Conservation (phyloP, 2,113 vertebrate species). For the Prunella fulvescens region DNA sequence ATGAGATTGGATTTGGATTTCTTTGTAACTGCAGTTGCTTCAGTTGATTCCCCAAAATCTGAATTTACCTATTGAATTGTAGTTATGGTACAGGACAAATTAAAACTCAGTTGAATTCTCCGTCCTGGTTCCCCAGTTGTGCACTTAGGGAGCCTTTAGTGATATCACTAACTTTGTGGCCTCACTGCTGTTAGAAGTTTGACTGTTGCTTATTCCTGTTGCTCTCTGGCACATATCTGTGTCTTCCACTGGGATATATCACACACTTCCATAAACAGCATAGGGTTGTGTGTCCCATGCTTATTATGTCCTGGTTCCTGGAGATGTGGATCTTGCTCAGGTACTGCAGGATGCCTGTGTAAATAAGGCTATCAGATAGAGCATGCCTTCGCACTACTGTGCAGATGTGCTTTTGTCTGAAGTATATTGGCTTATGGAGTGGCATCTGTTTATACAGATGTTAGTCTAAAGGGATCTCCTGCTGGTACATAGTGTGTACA, state of each 20-base stretch:
- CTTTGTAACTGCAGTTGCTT: neutral
- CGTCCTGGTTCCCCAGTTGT: neutral
- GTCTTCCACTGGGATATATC: neutral
- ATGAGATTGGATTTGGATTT: neutral
- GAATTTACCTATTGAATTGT: neutral
- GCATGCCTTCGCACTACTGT: neutral
- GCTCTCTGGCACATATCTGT: neutral
- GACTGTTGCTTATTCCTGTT: neutral
- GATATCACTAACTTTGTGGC: neutral
- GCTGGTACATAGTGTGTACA: neutral
- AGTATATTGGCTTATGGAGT: neutral
- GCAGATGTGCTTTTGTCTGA: constrained; percentile 9
- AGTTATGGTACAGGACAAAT: neutral
- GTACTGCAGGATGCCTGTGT: neutral
- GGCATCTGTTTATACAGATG: constrained; percentile 50
- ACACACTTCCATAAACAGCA: neutral
- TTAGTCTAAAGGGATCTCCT: constrained; percentile 2
- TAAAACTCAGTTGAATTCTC: neutral
- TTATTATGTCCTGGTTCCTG: neutral
- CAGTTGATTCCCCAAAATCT: neutral
- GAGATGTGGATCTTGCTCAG: neutral
- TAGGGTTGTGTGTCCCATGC: neutral
- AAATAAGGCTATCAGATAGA: neutral
- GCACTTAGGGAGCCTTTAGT: neutral
- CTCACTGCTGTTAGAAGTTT: neutral